Percentiles rank a stretch among this genome's conserved stretches.
These are phyloP conservation scores for Felis chaus DNA, from an alignment of 2,113 vertebrate species.

Conservation along the genomic window DNA sequence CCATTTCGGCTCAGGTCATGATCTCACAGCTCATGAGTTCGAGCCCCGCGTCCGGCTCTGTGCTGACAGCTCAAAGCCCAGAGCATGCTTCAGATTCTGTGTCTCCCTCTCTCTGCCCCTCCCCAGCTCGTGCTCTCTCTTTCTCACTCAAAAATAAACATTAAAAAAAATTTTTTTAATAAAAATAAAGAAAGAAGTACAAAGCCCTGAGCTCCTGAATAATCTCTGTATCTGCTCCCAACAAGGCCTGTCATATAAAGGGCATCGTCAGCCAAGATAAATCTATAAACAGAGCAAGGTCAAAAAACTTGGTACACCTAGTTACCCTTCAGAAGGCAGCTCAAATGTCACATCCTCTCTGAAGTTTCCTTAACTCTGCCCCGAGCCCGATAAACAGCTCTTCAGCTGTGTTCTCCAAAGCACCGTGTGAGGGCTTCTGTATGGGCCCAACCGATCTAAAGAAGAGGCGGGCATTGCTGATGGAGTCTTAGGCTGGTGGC, in stretches of 20 bases:
- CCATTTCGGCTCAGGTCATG: too few species aligned
- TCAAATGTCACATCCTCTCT: not conserved
- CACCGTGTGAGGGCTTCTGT: rapidly evolving
- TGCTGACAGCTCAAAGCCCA: too few species aligned
- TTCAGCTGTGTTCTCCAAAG: not conserved
- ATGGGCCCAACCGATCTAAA: not conserved
- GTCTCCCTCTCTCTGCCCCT: too few species aligned
- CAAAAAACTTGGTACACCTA: not conserved
- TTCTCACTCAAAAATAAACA: too few species aligned
- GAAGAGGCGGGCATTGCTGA: not conserved
- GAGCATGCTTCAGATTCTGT: too few species aligned
- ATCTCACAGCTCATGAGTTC: too few species aligned
- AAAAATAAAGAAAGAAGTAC: not conserved
- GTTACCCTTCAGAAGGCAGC: not conserved
- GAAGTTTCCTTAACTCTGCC: not conserved
- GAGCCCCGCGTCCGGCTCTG: too few species aligned
- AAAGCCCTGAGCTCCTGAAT: not conserved
- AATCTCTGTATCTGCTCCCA: not conserved
- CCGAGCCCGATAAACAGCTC: not conserved
- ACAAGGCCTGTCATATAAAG: not conserved
- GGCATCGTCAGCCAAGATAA: not conserved
- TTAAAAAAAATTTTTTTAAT: too few species aligned
- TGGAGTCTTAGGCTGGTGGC: rapidly evolving
- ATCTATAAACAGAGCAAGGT: not conserved
- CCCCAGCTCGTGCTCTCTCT: too few species aligned